Evolutionary conservation across 2,888 invertebrate genomes (phyloP).

Genomic region (Rhamnusium bicolor): DNA sequence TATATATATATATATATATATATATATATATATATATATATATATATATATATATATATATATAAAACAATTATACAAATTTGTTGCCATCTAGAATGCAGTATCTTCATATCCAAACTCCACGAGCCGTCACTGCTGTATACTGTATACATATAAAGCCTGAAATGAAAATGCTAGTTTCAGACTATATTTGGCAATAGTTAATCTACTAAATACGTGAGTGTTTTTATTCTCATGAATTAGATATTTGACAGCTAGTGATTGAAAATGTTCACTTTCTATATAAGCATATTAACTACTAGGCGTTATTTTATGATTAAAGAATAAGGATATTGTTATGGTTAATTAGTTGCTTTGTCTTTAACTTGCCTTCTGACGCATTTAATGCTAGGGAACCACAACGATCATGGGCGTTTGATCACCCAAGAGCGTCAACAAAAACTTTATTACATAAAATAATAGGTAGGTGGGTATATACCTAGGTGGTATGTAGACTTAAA

Average conservation of each 20-base stretch:
- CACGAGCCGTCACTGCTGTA: too few relatives aligned
- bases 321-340: neutral
- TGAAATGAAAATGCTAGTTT: neutral
- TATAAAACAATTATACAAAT: too few relatives aligned
- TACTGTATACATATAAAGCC: neutral
- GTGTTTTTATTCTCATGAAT: neutral
- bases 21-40: too few relatives aligned
- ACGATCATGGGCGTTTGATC: slow-evolving; percentile 1
- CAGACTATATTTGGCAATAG: neutral
- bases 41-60: too few relatives aligned
- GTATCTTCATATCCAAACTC: too few relatives aligned
- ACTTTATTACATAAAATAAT: slow-evolving; percentile 21
- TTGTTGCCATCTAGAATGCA: too few relatives aligned
- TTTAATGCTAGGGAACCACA: neutral
- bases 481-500: slow-evolving; percentile 19
- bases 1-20: too few relatives aligned
- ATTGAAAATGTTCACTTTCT: neutral
- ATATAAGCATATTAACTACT: neutral
- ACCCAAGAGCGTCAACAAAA: slow-evolving; percentile 19
- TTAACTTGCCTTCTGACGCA: neutral
- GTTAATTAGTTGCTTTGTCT: neutral
- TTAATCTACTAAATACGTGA: neutral
- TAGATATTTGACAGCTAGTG: neutral
- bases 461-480: slow-evolving; percentile 28
- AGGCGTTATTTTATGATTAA: neutral